Evolutionary conservation across 2,113 vertebrate genomes (phyloP), one percentile per base, ranked within the genome.

Genomic region (Prolemur simus): DNA sequence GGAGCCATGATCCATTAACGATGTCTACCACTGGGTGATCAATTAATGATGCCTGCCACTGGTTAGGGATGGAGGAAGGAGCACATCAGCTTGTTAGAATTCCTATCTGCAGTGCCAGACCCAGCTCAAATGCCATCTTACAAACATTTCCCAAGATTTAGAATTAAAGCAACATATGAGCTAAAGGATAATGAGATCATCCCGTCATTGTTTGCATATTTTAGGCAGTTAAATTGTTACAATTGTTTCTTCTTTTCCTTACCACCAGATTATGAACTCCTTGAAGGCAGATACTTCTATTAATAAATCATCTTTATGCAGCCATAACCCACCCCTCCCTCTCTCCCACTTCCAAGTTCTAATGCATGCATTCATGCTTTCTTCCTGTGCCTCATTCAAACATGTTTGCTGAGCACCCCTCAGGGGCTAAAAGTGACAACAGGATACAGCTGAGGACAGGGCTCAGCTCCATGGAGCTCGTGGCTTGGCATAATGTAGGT

Each of bases 401-500:
- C 21, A 32, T 12, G 12, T 49, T 49, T 14, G 34, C 32, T 5
- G n/a, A n/a, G 39, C 49, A 2, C 1, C 6, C 7, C 14, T 29
- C 17, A 14, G 34, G 27, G 32, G 9, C 42, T 1, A 6, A 11
- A 54, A 45, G 4, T 29, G 49, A 10, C 25, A 45, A 4, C 9
- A 32, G 32, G 64, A 14, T 5, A 1, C 9, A 10, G 47, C 2
- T 6, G 77, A 45, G 58, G 63, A 3, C 8, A 4, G 0, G 6
- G 34, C 27, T 27, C 29, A 17, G 66, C 86, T 49, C 6, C 5
- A 0, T 18, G 66, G 49, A n/a, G 37, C n/a, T 58, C 10, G 3
- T 0, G 13, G 27, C 4, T 37, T 37, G 8, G 23, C 5, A 1
- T 2, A 6, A 37, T 27, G 6, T 2, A 0, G 45, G 34, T 9